A percentile compares a stretch with the other conserved stretches of the same genome.
phyloP scores from a whole-genome alignment of 2,888 invertebrate species.

The Eudasyphora cyanicolor region DNA sequence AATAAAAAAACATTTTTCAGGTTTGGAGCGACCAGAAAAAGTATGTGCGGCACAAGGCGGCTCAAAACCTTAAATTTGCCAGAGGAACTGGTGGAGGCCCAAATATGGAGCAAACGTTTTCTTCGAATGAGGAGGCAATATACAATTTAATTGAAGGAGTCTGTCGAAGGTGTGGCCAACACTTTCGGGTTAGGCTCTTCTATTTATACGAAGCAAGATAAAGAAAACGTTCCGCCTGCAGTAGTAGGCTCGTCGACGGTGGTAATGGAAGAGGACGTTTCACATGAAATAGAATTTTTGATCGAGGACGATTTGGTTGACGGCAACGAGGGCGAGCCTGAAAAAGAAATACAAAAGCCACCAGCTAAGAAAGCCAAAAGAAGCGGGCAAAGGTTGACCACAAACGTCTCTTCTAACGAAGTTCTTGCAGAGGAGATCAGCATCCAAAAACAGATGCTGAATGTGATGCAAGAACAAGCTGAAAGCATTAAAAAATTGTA shows the following conservation, averaged over 20 bases:
- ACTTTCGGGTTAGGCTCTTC: constrained; percentile 21
- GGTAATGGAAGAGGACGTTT: too few species aligned
- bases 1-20: background rate
- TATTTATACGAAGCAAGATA: background rate
- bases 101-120: too few species aligned
- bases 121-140: too few species aligned
- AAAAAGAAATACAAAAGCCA: too few species aligned
- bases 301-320: background rate
- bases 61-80: constrained; percentile 3
- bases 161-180: constrained; percentile 40
- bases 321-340: background rate
- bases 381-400: too few species aligned
- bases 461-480: too few species aligned
- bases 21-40: constrained; percentile 16
- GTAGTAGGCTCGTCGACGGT: background rate
- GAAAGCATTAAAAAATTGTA: too few species aligned
- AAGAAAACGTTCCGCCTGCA: background rate
- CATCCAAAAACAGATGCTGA: too few species aligned
- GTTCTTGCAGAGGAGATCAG: too few species aligned
- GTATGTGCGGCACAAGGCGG: constrained; percentile 25
- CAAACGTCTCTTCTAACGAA: too few species aligned
- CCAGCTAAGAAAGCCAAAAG: too few species aligned
- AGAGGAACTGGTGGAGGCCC: constrained; percentile 36
- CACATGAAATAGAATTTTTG: too few species aligned
- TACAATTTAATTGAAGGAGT: constrained; percentile 41